These are phyloP conservation scores for Troides helena DNA, from an alignment of 2,888 invertebrate genomes.

Conservation along the genomic window DNA sequence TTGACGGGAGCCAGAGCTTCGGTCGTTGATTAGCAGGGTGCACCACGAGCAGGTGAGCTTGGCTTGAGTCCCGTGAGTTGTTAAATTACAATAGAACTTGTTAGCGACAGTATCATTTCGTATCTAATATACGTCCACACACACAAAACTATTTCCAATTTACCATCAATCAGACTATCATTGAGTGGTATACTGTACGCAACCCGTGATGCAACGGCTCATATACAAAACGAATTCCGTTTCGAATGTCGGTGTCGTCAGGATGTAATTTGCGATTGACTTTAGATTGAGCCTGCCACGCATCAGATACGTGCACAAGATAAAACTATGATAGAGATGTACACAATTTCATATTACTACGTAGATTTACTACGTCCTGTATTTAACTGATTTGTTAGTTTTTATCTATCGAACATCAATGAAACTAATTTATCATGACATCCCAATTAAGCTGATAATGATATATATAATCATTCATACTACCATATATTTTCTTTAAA, in stretches of 20 bases:
- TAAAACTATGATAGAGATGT: not conserved
- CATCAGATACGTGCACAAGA: not conserved
- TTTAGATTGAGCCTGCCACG: not conserved
- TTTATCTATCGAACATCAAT: no score
- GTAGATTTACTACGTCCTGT: not conserved
- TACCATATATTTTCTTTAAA: no score
- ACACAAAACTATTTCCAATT: not conserved
- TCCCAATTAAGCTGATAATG: no score
- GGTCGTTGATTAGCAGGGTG: no score
- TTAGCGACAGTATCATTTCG: not conserved
- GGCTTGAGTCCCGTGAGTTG: no score
- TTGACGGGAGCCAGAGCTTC: no score
- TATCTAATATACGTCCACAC: not conserved
- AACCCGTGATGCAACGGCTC: not conserved
- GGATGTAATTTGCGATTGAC: slow-evolving; percentile 18
- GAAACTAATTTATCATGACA: no score
- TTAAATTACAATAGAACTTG: no score
- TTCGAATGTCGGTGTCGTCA: slow-evolving; percentile 8
- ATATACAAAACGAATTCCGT: slow-evolving; percentile 1
- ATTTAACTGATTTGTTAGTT: no score
- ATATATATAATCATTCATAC: no score
- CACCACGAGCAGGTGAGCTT: no score
- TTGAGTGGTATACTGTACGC: not conserved
- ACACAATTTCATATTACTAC: slow-evolving; percentile 3
- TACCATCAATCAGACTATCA: not conserved